Conservation (phyloP, 2,113 vertebrate species). For the Boleophthalmus pectinirostris region DNA sequence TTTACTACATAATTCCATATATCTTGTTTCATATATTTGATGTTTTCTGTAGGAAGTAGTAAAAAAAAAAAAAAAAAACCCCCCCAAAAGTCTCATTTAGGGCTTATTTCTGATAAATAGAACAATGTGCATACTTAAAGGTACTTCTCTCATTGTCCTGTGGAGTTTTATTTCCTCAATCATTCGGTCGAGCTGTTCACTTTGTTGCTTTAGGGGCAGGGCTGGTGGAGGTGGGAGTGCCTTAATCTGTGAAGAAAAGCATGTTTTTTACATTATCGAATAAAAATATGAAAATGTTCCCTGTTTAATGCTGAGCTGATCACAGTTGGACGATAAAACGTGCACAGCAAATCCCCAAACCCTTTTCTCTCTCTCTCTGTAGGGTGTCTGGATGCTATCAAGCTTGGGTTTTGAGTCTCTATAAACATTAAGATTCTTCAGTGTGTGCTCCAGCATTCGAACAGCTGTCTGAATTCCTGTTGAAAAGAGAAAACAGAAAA, state of each 20-base stretch:
- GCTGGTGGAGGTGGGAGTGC: constrained; percentile 42
- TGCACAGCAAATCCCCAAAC: constrained; percentile 54
- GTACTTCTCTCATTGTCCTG: constrained; percentile 62
- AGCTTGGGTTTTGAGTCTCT: constrained; percentile 72
- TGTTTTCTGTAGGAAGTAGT: no score
- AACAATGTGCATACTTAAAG: constrained; percentile 71
- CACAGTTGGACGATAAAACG: neutral
- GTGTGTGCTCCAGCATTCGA: constrained; percentile 72
- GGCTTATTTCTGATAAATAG: neutral
- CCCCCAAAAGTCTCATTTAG: neutral
- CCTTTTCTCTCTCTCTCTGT: constrained; percentile 63
- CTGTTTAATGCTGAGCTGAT: neutral
- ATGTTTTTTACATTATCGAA: constrained; percentile 1
- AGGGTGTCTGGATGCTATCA: constrained; percentile 69
- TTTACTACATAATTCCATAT: no score
- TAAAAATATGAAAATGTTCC: neutral
- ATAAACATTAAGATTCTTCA: constrained; percentile 76
- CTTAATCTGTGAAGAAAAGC: constrained; percentile 49
- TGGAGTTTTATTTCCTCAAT: constrained; percentile 73
- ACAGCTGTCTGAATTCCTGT: constrained; percentile 84
- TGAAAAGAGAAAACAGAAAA: constrained; percentile 14
- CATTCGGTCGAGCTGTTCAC: constrained; percentile 73
- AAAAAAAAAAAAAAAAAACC: no score
- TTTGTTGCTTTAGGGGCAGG: constrained; percentile 59
- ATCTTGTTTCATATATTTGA: no score